phyloP scores from a whole-genome alignment of 2,113 vertebrate species.

The Chloropsis cyanopogon region DNA sequence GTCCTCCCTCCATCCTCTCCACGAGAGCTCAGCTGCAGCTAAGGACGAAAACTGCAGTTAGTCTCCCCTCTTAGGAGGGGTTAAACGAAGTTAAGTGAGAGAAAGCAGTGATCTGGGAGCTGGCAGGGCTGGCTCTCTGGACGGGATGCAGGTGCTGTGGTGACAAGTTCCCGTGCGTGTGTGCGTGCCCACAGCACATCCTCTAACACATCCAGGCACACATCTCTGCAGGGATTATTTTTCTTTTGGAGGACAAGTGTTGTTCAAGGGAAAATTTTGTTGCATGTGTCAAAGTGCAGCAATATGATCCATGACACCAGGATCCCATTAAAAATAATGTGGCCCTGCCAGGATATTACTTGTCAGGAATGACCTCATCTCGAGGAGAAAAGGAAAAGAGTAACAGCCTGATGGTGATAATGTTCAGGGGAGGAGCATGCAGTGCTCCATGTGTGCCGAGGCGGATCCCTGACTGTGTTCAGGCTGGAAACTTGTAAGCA shows the following conservation, averaged over 20 bases:
- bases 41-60: background rate
- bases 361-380: background rate
- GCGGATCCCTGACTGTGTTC: background rate
- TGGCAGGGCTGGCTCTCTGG: background rate
- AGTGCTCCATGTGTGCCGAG: background rate
- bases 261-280: background rate
- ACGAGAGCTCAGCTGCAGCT: background rate
- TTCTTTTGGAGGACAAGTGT: background rate
- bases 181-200: background rate
- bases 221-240: background rate
- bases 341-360: background rate
- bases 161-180: background rate
- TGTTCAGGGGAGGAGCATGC: background rate
- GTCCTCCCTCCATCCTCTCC: background rate
- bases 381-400: background rate
- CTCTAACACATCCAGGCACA: background rate
- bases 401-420: background rate
- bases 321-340: background rate
- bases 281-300: background rate
- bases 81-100: background rate
- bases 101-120: rapidly evolving
- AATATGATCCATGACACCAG: background rate
- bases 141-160: background rate
- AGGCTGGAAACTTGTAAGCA: background rate
- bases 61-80: background rate